Evolutionary conservation across 2,888 invertebrate genomes (phyloP), one percentile per base, ranked within the genome.

Genomic region (Oxyteleia sp.): DNA sequence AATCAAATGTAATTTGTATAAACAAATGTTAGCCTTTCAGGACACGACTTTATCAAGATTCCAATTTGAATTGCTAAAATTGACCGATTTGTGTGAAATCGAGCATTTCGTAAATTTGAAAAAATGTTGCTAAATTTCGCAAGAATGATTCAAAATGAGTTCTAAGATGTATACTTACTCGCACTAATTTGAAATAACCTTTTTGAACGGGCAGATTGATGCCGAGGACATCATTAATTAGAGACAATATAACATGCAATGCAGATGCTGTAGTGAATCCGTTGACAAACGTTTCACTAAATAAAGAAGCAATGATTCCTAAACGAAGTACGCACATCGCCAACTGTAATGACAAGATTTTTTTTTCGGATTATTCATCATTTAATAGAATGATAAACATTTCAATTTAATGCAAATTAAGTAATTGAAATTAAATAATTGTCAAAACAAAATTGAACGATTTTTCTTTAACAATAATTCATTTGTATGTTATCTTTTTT

Each of bases 181-280:
- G 94, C 69, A 95, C 92, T 71, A 95, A 93, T 88, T 95, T 95
- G 84, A 96, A 96, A 53, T 95, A 93, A 74, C 95, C 95, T 88
- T 94, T 95, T 84, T 95, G 94, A 51, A 94, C 94, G 0, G 94
- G 94, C 43, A 95, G 92, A 38, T 91, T 90, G 1, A 96, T 91
- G 35, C 96, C 96, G 26, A 96, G 89, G 0, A 96, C 87, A 88
- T 93, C 93, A 92, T 96, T 96, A 8, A 96, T 92, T 93, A 98
- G 98, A 1, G 97, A 97, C 0, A 96, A 95, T 41, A 97, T 94
- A 35, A 98, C 98, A 91, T 98, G 97, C 88, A 97, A 95, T 0
- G 98, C 97, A 15, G 98, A 97, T 0, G 97, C 98, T 1, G 97
- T 97, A 0, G 98, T 98, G 93, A 98, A 98, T 2, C 98, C 98